Conservation (phyloP, 1,140 invertebrate genomes). For the Diachasmimorpha longicaudata region DNA sequence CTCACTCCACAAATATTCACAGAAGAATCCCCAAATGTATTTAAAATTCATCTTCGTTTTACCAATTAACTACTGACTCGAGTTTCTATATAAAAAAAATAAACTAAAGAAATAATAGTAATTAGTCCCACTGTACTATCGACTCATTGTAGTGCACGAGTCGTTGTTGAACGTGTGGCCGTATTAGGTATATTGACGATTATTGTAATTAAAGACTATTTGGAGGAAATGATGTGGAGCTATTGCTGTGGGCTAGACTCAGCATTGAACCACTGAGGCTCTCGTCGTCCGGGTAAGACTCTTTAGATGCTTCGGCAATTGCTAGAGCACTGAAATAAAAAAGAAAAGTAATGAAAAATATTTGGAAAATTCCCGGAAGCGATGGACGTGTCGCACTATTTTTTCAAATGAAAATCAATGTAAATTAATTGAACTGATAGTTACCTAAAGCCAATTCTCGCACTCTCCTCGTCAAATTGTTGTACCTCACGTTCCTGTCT, state of each 20-base stretch:
- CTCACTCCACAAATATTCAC: neutral
- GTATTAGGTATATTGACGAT: slow-evolving; percentile 24
- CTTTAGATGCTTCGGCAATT: slow-evolving; percentile 86
- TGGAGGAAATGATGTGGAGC: slow-evolving; percentile 85
- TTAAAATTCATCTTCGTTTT: neutral
- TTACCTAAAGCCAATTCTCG: slow-evolving; percentile 88
- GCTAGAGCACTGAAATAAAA: slow-evolving; percentile 77
- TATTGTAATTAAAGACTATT: slow-evolving; percentile 74
- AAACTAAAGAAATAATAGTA: neutral
- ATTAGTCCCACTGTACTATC: neutral
- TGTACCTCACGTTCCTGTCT: slow-evolving; percentile 88
- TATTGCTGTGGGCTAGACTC: slow-evolving; percentile 92
- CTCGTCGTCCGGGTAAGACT: slow-evolving; percentile 84
- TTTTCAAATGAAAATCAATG: neutral
- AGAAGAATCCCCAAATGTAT: neutral
- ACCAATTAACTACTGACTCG: neutral
- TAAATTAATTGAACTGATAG: neutral
- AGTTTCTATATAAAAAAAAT: slow-evolving; percentile 6
- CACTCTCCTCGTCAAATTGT: slow-evolving; percentile 93
- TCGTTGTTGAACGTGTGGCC: neutral
- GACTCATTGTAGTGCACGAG: neutral
- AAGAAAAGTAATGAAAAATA: neutral
- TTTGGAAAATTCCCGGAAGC: too few species aligned
- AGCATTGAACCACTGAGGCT: slow-evolving; percentile 93
- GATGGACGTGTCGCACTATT: neutral